phyloP scores from a whole-genome alignment of 2,888 invertebrate species.

The Aspidapion aeneum region DNA sequence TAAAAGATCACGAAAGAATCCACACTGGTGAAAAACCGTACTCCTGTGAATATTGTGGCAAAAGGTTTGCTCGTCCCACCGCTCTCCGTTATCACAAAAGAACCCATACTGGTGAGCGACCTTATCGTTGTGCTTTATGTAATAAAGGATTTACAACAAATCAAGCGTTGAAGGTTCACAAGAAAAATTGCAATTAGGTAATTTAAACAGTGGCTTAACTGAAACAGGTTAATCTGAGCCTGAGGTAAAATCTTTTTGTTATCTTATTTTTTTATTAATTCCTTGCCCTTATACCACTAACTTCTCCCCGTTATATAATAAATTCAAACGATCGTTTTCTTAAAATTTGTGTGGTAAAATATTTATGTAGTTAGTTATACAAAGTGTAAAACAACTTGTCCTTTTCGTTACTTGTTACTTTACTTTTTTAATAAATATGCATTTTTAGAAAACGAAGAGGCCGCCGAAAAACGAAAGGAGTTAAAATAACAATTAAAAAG shows the following conservation, averaged over 20 bases:
- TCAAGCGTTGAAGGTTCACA: constrained; percentile 33
- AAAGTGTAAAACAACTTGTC: too few relatives aligned
- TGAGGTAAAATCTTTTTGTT: too few relatives aligned
- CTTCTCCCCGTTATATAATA: too few relatives aligned
- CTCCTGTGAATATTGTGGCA: constrained; percentile 42
- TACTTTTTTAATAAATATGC: too few relatives aligned
- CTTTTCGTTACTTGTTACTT: too few relatives aligned
- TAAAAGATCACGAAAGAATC: constrained; percentile 39
- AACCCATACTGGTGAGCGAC: constrained; percentile 38
- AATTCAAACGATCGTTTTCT: too few relatives aligned
- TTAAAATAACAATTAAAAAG: not conserved
- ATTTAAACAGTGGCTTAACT: too few relatives aligned
- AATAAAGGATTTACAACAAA: constrained; percentile 34
- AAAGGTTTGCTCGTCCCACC: constrained; percentile 39
- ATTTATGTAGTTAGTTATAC: too few relatives aligned
- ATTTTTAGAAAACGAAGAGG: not conserved
- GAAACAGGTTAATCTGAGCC: too few relatives aligned
- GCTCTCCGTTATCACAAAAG: constrained; percentile 38
- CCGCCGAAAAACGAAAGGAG: not conserved
- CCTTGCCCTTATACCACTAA: too few relatives aligned
- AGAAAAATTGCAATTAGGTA: constrained; percentile 29
- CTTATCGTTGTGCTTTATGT: constrained; percentile 37
- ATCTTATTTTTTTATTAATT: too few relatives aligned
- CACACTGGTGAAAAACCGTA: constrained; percentile 43
- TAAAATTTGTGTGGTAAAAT: too few relatives aligned